These are phyloP conservation scores for Gallinago solitaria DNA, from an alignment of 2,797 vertebrate genomes.

Conservation along the genomic window DNA sequence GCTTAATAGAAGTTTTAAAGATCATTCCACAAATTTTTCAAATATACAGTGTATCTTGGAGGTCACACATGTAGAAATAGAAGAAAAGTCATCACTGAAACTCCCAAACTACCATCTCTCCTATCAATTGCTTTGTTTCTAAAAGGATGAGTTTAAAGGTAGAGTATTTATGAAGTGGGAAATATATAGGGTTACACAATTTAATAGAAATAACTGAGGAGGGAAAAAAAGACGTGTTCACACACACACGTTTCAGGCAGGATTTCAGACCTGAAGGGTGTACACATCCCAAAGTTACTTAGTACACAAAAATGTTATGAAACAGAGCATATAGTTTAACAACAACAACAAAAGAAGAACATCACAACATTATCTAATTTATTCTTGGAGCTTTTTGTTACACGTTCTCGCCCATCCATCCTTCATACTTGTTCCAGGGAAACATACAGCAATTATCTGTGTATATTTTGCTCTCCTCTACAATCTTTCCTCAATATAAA, in stretches of 20 bases:
- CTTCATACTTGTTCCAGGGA: background rate
- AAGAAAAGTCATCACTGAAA: background rate
- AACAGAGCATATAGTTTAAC: background rate
- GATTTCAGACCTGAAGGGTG: background rate
- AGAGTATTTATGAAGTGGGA: background rate
- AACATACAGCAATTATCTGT: background rate
- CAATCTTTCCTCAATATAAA: background rate
- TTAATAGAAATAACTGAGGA: background rate
- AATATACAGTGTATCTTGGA: background rate
- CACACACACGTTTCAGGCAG: background rate
- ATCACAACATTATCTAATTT: background rate
- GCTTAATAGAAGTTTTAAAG: background rate
- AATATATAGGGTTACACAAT: background rate
- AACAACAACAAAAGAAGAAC: background rate
- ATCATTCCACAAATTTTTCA: background rate
- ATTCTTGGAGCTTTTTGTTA: background rate
- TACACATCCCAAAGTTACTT: background rate
- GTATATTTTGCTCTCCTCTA: background rate
- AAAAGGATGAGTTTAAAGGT: background rate
- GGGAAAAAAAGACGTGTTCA: background rate
- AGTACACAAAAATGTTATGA: background rate
- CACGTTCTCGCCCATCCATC: background rate
- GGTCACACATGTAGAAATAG: accelerated
- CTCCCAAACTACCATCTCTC: background rate
- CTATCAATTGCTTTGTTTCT: background rate